Percentiles rank a stretch among this genome's conserved stretches.
Evolutionary conservation across 2,113 vertebrate species (phyloP).

Genomic region (Poeciliopsis occidentalis): DNA sequence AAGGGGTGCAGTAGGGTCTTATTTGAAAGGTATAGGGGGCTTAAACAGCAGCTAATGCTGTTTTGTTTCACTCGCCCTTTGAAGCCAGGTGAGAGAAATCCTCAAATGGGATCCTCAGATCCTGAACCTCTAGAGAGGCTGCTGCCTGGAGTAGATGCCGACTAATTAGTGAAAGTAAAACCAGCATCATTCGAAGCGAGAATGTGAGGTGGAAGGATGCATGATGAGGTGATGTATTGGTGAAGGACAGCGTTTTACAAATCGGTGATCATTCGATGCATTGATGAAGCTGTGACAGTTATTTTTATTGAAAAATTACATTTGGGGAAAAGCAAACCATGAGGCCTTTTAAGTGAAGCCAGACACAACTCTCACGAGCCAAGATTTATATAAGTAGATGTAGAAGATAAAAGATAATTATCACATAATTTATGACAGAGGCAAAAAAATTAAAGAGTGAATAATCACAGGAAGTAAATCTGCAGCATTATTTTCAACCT

Average conservation of each 20-base stretch:
- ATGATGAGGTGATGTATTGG: conserved; percentile 35
- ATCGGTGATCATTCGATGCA: conserved; percentile 73
- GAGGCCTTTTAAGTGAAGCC: conserved; percentile 57
- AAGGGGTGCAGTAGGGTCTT: conserved; percentile 31
- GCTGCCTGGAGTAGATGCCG: conserved; percentile 33
- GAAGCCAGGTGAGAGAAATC: conserved; percentile 67
- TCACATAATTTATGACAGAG: conserved; percentile 26
- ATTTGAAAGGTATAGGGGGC: conserved; percentile 53
- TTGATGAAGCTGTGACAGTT: conserved; percentile 64
- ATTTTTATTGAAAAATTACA: conserved; percentile 48
- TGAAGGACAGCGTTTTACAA: conserved; percentile 57
- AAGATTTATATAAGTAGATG: conserved; percentile 37
- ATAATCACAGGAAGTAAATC: conserved; percentile 15
- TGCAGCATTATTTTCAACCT: background rate
- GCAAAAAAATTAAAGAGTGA: conserved; percentile 10
- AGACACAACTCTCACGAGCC: conserved; percentile 12
- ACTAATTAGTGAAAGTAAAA: conserved; percentile 59
- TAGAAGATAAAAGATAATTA: conserved; percentile 7
- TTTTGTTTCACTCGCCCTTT: conserved; percentile 63
- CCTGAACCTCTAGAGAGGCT: conserved; percentile 51
- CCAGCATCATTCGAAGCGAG: conserved; percentile 39
- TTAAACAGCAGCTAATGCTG: conserved; percentile 52
- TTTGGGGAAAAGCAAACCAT: conserved; percentile 57
- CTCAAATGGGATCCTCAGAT: conserved; percentile 60
- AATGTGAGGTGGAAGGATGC: conserved; percentile 34